Evolutionary conservation across 2,113 vertebrate species (phyloP).

Genomic region (Aptenodytes forsteri): DNA sequence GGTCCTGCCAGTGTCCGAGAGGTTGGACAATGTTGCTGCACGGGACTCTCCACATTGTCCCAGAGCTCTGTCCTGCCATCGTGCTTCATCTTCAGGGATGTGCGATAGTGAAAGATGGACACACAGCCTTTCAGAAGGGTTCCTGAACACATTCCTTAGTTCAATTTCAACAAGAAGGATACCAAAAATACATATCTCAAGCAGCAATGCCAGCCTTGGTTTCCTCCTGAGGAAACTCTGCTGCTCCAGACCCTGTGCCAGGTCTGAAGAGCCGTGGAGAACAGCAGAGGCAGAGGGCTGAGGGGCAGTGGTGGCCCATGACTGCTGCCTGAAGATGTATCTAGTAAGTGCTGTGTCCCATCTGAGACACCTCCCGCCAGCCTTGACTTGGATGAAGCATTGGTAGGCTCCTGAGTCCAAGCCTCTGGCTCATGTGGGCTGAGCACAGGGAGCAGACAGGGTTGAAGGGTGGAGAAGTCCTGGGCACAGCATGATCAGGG

Average conservation of each 20-base stretch:
- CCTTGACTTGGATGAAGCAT: not conserved
- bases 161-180: not conserved
- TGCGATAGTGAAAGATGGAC: not conserved
- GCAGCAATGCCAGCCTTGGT: not conserved
- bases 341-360: not conserved
- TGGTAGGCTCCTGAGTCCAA: not conserved
- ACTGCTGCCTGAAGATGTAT: not conserved
- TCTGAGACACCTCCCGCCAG: not conserved
- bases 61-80: not conserved
- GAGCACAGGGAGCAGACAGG: not conserved
- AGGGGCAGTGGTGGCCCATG: fast-evolving
- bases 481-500: not conserved
- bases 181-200: not conserved
- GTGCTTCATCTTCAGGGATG: not conserved
- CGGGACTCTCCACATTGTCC: fast-evolving
- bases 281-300: not conserved
- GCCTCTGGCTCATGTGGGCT: not conserved
- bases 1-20: not conserved
- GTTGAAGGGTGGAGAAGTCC: not conserved
- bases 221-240: not conserved
- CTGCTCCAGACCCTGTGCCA: not conserved
- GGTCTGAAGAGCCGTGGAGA: not conserved
- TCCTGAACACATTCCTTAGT: not conserved
- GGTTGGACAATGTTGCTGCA: not conserved
- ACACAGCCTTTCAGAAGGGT: not conserved